Evolutionary conservation across 2,113 vertebrate genomes (phyloP).

Genomic region (Tichodroma muraria): DNA sequence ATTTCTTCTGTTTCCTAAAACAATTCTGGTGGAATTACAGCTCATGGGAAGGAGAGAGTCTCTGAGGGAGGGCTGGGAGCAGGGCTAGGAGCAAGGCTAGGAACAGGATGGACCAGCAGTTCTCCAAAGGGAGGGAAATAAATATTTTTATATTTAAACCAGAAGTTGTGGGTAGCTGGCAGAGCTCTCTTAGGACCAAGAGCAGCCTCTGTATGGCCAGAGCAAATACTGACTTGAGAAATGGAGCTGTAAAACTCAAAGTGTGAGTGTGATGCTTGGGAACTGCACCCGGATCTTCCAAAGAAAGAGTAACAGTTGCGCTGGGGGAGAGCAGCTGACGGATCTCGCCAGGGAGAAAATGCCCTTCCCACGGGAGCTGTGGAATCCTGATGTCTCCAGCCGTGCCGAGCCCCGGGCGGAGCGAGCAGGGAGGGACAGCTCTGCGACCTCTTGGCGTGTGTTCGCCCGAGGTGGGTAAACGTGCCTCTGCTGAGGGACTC

Average conservation of each 20-base stretch:
- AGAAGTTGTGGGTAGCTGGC: not conserved
- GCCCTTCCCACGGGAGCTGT: not conserved
- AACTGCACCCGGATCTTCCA: not conserved
- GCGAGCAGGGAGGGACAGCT: not conserved
- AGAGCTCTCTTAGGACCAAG: not conserved
- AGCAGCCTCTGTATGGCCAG: not conserved
- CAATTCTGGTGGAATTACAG: not conserved
- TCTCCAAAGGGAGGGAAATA: accelerated
- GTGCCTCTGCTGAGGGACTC: not conserved
- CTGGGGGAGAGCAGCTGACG: not conserved
- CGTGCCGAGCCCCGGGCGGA: accelerated
- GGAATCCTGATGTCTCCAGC: not conserved
- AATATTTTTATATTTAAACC: not conserved
- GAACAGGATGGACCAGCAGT: not conserved
- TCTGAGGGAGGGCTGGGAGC: not conserved
- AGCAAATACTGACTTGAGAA: not conserved
- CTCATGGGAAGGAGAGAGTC: not conserved
- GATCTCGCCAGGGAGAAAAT: not conserved
- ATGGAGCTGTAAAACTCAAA: not conserved
- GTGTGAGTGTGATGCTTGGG: not conserved
- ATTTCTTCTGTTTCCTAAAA: not conserved
- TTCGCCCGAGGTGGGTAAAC: not conserved
- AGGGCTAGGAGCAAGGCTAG: not conserved
- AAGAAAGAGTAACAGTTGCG: not conserved
- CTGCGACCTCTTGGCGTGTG: accelerated